A percentile compares a stretch with the other conserved stretches of the same genome.
Evolutionary conservation across 2,797 vertebrate species (phyloP).

Genomic region (Danio choprae): DNA sequence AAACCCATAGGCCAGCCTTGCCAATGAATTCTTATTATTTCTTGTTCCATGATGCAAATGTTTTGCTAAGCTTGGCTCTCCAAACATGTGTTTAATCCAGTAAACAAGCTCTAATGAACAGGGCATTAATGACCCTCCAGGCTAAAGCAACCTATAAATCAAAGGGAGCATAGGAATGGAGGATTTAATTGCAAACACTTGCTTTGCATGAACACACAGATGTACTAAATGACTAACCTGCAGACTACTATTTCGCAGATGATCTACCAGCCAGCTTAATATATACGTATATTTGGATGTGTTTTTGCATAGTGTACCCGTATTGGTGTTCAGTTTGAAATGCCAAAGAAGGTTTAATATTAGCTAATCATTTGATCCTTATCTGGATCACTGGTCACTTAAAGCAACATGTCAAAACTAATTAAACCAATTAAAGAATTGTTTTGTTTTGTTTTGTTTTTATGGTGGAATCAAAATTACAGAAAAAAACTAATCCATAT

Average conservation of each 20-base stretch:
- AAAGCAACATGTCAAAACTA: too few species aligned
- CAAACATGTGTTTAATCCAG: constrained; percentile 6
- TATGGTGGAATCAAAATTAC: too few species aligned
- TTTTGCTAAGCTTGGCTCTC: constrained; percentile 13
- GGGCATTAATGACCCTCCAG: constrained; percentile 46
- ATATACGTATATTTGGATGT: not conserved
- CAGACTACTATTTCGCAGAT: constrained; percentile 33
- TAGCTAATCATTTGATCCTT: too few species aligned
- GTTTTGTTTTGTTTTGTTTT: too few species aligned
- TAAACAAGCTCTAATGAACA: constrained; percentile 46
- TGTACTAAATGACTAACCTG: constrained; percentile 47
- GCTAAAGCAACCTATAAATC: constrained; percentile 51
- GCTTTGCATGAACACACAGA: constrained; percentile 41
- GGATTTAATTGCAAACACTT: constrained; percentile 58
- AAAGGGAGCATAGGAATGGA: constrained; percentile 34
- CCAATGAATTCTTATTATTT: not conserved
- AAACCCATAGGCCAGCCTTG: not conserved
- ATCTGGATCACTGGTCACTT: too few species aligned
- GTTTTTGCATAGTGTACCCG: not conserved
- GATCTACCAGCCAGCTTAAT: constrained; percentile 40
- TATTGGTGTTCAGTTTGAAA: not conserved
- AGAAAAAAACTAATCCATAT: too few species aligned
- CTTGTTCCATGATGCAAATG: constrained; percentile 18
- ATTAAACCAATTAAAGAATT: too few species aligned
- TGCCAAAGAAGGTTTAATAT: too few species aligned